phyloP scores from a whole-genome alignment of 2,888 invertebrate genomes.

The Strigamia transsilvanica region DNA sequence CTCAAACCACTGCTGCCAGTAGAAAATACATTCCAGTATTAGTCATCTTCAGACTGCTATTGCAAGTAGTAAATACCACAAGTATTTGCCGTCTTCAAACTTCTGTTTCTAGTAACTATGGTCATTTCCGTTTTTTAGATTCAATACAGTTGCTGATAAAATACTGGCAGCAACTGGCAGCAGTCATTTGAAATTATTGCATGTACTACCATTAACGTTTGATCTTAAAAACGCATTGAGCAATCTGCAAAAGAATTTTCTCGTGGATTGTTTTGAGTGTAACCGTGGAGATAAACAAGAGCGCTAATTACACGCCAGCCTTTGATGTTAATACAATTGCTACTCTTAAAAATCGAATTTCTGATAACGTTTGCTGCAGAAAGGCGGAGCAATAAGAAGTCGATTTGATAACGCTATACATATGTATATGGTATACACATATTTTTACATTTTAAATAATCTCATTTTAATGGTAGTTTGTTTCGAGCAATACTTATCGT shows the following conservation, averaged over 20 bases:
- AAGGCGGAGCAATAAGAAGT: not conserved
- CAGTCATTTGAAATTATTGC: too few relatives aligned
- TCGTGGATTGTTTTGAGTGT: not conserved
- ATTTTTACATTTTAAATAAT: not conserved
- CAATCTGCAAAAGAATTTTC: not conserved
- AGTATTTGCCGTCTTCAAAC: too few relatives aligned
- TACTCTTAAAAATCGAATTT: conserved; percentile 13
- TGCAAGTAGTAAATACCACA: too few relatives aligned
- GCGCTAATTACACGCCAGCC: conserved; percentile 7
- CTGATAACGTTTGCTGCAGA: not conserved
- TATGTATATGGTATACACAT: too few relatives aligned
- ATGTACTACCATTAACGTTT: not conserved
- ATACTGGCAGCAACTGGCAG: too few relatives aligned
- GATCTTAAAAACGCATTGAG: not conserved
- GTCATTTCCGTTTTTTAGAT: too few relatives aligned
- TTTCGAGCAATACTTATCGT: not conserved
- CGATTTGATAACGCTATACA: not conserved
- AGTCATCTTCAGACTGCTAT: too few relatives aligned
- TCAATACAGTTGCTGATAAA: too few relatives aligned
- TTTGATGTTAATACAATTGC: conserved; percentile 25
- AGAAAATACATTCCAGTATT: too few relatives aligned
- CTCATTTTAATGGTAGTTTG: not conserved
- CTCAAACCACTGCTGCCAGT: too few relatives aligned
- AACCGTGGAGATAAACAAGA: conserved; percentile 36
- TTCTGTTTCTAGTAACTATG: too few relatives aligned